These are phyloP conservation scores for Zootermopsis nevadensis DNA, from an alignment of 2,888 invertebrate species.

Conservation along the genomic window DNA sequence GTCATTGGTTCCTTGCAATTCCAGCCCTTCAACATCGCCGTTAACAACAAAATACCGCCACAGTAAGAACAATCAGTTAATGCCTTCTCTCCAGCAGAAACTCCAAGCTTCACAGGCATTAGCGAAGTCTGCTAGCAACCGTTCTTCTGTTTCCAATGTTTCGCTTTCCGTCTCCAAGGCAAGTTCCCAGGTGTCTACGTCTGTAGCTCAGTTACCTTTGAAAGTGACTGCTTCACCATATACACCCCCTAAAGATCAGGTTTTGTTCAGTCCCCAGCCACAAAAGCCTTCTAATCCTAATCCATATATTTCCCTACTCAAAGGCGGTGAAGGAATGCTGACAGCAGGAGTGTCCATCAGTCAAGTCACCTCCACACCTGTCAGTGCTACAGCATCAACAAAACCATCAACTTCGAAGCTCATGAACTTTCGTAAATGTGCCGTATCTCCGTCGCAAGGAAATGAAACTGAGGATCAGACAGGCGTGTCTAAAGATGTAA, in stretches of 20 bases:
- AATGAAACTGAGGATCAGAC: neutral
- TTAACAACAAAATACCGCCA: neutral
- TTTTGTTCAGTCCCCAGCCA: slow-evolving; percentile 5
- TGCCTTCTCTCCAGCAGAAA: slow-evolving; percentile 42
- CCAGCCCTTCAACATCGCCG: neutral
- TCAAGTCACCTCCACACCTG: neutral
- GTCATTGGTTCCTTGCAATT: neutral
- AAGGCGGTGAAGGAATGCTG: slow-evolving; percentile 27
- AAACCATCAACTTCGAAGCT: slow-evolving; percentile 10
- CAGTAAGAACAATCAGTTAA: neutral
- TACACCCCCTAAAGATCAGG: slow-evolving; percentile 1
- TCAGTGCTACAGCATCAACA: neutral
- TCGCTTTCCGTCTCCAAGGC: neutral
- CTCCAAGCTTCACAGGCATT: slow-evolving; percentile 43
- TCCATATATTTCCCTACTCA: slow-evolving; percentile 18
- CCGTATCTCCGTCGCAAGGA: slow-evolving; percentile 5
- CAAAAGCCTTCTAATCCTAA: slow-evolving; percentile 13
- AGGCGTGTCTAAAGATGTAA: slow-evolving; percentile 6
- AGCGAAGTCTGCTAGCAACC: slow-evolving; percentile 14
- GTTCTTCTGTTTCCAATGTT: slow-evolving; percentile 20
- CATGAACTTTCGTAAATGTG: slow-evolving; percentile 26
- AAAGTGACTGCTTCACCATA: neutral
- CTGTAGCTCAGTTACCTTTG: neutral
- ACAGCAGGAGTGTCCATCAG: slow-evolving; percentile 30
- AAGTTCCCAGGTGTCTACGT: neutral